A percentile compares a stretch with the other conserved stretches of the same genome.
Conservation (phyloP, 2,113 vertebrate species). For the Sula dactylatra region DNA sequence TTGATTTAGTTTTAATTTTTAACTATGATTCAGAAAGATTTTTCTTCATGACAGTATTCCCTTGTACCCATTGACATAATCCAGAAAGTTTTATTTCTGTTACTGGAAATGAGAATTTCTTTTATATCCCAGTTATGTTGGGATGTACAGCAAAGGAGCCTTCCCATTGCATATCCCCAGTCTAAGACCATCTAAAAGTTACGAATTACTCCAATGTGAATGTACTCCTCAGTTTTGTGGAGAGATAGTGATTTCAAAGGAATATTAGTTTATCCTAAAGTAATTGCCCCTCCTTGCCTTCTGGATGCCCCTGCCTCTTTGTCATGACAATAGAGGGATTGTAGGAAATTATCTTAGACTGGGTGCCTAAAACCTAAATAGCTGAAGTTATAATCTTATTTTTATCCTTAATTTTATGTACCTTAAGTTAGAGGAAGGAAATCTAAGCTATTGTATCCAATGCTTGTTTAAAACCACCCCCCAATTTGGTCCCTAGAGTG, state of each 20-base stretch:
- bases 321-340: background rate
- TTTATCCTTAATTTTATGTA: background rate
- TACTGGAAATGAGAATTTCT: background rate
- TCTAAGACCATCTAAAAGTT: background rate
- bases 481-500: background rate
- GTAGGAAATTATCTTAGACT: background rate
- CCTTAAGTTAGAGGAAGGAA: background rate
- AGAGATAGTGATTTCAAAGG: background rate
- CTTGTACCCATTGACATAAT: background rate
- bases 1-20: background rate
- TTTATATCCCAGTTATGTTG: background rate
- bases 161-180: background rate
- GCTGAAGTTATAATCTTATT: background rate
- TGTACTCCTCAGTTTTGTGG: background rate
- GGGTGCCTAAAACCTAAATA: background rate
- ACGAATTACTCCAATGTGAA: background rate
- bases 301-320: background rate
- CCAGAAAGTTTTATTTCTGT: background rate
- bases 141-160: background rate
- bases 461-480: background rate
- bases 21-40: background rate
- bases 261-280: background rate
- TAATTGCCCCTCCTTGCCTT: background rate
- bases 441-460: background rate
- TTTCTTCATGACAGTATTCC: background rate